A percentile compares a stretch with the other conserved stretches of the same genome.
These are phyloP conservation scores for Thamnophis sirtalis DNA, from an alignment of 2,113 vertebrate species.

Conservation along the genomic window DNA sequence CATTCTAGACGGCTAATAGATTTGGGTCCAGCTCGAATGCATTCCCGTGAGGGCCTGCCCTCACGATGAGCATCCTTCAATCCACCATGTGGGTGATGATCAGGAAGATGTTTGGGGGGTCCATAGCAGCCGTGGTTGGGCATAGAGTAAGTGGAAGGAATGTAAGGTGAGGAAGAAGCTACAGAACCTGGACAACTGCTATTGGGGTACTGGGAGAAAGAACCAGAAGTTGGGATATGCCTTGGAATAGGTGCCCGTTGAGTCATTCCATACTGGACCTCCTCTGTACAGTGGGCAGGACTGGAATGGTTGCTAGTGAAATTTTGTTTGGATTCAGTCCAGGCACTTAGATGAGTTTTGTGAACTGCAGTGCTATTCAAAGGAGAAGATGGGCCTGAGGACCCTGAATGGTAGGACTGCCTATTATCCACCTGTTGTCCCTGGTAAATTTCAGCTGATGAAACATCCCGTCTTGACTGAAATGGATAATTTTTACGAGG, in stretches of 20 bases:
- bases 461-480: constrained; percentile 58
- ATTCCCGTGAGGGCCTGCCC: constrained; percentile 60
- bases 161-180: constrained; percentile 35
- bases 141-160: constrained; percentile 42
- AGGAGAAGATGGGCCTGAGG: constrained; percentile 58
- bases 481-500: constrained; percentile 76
- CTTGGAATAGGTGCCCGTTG: constrained; percentile 65
- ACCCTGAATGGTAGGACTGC: constrained; percentile 65
- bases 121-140: constrained; percentile 72
- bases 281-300: constrained; percentile 72
- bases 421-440: constrained; percentile 67
- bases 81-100: constrained; percentile 56
- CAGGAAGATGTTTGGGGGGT: constrained; percentile 62
- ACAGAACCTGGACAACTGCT: constrained; percentile 58
- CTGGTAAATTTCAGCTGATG: constrained; percentile 50
- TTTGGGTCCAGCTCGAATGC: constrained; percentile 50
- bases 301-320: constrained; percentile 71
- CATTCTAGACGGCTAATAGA: constrained; percentile 69
- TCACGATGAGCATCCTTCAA: constrained; percentile 49
- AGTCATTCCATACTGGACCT: constrained; percentile 76
- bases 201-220: constrained; percentile 65
- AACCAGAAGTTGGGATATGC: constrained; percentile 72
- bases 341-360: constrained; percentile 51
- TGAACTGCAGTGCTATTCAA: constrained; percentile 65
- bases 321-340: constrained; percentile 53